phyloP scores from a whole-genome alignment of 2,113 vertebrate genomes.

The Lontra canadensis region DNA sequence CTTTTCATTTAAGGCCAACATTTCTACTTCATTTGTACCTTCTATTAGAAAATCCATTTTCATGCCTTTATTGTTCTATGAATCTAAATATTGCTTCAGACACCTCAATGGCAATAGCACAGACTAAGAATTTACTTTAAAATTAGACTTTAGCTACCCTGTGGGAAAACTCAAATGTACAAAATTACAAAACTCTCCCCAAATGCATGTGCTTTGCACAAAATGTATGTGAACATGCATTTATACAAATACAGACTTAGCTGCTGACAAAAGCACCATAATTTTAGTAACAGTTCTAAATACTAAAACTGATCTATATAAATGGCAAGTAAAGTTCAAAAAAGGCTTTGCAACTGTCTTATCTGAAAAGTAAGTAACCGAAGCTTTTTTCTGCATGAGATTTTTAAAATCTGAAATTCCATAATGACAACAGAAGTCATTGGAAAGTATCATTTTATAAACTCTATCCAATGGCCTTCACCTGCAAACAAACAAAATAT shows the following conservation, averaged over 20 bases:
- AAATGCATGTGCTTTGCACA: background rate
- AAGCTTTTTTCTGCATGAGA: background rate
- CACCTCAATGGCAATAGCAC: background rate
- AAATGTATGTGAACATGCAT: background rate
- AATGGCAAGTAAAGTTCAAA: background rate
- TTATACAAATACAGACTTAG: background rate
- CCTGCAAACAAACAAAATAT: background rate
- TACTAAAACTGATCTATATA: constrained; percentile 2
- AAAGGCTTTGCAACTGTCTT: background rate
- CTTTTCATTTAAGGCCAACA: background rate
- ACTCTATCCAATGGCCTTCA: background rate
- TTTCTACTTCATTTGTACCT: background rate
- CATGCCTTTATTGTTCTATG: background rate
- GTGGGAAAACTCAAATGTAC: constrained; percentile 5
- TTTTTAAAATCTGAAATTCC: constrained; percentile 14
- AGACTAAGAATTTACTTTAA: constrained; percentile 35
- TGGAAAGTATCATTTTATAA: constrained; percentile 27
- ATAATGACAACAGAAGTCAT: background rate
- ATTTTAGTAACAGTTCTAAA: constrained; percentile 15
- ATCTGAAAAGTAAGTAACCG: background rate
- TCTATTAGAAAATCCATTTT: constrained; percentile 5
- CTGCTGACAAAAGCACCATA: background rate
- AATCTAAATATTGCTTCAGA: constrained; percentile 28
- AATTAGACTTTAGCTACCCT: background rate
- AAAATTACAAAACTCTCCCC: background rate